Percentiles rank a stretch among this genome's conserved stretches.
These are phyloP conservation scores for Takifugu bimaculatus DNA, from an alignment of 2,113 vertebrate genomes.

Conservation along the genomic window DNA sequence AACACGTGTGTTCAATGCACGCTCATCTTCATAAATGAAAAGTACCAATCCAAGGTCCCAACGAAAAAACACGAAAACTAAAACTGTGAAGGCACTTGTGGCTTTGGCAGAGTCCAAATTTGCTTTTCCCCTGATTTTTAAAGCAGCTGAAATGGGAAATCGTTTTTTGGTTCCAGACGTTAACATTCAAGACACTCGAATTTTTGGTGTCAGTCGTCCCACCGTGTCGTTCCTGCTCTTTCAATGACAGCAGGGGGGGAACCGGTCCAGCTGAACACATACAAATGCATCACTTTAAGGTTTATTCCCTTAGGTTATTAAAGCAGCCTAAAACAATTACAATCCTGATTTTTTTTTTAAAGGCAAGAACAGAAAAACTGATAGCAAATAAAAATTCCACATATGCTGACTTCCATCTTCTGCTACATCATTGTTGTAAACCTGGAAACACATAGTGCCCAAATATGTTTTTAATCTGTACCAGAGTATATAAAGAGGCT, in stretches of 20 bases:
- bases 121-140: conserved; percentile 3
- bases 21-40: conserved; percentile 16
- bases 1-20: conserved; percentile 1
- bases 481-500: conserved; percentile 20
- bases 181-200: not conserved
- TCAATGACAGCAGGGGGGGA: conserved; percentile 3
- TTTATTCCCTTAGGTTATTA: conserved; percentile 18
- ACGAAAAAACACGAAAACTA: conserved; percentile 24
- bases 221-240: conserved; percentile 14
- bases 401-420: not conserved
- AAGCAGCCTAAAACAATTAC: conserved; percentile 22
- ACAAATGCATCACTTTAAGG: conserved; percentile 28
- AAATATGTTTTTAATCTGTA: conserved; percentile 7
- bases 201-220: not conserved
- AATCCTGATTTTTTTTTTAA: conserved; percentile 28
- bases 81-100: conserved; percentile 43
- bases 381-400: conserved; percentile 1
- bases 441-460: not conserved
- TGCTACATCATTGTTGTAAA: conserved; percentile 10
- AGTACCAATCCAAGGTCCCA: conserved; percentile 51
- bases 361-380: conserved; percentile 28
- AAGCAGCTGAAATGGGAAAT: not conserved
- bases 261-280: conserved; percentile 15
- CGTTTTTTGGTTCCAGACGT: conserved; percentile 1
- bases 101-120: conserved; percentile 41